Evolutionary conservation across 2,113 vertebrate genomes (phyloP).

Genomic region (Caretta caretta): DNA sequence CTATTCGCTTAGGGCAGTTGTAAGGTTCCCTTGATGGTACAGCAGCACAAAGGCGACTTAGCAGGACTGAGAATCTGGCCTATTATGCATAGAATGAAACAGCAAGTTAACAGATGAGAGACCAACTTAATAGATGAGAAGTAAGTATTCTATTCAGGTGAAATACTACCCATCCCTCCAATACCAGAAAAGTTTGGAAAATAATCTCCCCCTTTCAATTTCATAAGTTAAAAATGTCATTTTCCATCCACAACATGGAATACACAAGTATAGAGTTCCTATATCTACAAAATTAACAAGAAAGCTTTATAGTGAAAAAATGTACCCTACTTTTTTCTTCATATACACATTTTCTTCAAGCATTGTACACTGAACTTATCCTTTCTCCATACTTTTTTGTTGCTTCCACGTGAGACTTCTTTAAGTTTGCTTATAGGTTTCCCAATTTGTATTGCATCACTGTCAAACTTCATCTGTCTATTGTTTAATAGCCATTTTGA

Average conservation of each 20-base stretch:
- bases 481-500: not conserved
- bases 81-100: not conserved
- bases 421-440: not conserved
- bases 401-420: not conserved
- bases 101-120: not conserved
- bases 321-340: not conserved
- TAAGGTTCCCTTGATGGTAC: not conserved
- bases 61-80: not conserved
- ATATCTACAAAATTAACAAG: too few species aligned
- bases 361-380: not conserved
- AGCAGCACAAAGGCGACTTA: not conserved
- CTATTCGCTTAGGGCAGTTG: not conserved
- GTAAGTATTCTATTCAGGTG: not conserved
- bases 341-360: not conserved
- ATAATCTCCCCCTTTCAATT: not conserved
- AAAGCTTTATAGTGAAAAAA: not conserved
- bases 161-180: not conserved
- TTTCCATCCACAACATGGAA: too few species aligned
- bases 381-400: not conserved
- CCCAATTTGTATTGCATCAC: not conserved
- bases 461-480: not conserved
- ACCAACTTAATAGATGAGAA: not conserved
- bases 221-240: not conserved
- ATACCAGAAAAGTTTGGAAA: not conserved
- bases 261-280: too few species aligned